Evolutionary conservation across 2,797 vertebrate genomes (phyloP).

Genomic region (Tachyglossus aculeatus): DNA sequence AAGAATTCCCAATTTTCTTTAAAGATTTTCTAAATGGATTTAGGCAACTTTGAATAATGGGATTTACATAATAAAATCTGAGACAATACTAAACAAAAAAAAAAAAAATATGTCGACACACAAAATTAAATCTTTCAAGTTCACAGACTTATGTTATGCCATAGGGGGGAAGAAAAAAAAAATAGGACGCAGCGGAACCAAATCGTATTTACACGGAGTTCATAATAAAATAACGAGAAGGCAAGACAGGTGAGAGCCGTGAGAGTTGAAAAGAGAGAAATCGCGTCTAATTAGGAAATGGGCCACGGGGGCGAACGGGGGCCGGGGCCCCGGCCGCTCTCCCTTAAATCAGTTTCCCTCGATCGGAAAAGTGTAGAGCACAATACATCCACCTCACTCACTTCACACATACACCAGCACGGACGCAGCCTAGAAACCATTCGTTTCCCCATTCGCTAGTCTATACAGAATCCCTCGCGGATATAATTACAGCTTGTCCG

Average conservation of each 20-base stretch:
- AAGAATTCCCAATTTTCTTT: slow-evolving; percentile 99
- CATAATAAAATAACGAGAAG: slow-evolving; percentile 95
- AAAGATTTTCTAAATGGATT: slow-evolving; percentile 99
- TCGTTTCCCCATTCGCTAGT: slow-evolving; percentile 79
- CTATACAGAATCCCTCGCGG: slow-evolving; percentile 78
- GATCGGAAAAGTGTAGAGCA: slow-evolving; percentile 87
- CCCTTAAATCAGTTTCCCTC: slow-evolving; percentile 80
- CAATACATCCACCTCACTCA: slow-evolving; percentile 87
- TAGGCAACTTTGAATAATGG: slow-evolving; percentile 99
- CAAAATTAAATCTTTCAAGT: slow-evolving; percentile 90
- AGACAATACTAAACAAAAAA: slow-evolving; percentile 93
- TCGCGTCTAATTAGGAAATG: slow-evolving; percentile 80
- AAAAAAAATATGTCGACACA: slow-evolving; percentile 85
- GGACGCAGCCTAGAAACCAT: slow-evolving; percentile 76
- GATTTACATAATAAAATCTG: slow-evolving; percentile 98
- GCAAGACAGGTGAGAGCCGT: slow-evolving; percentile 76
- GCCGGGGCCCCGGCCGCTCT: slow-evolving; percentile 82
- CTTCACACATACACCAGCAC: slow-evolving; percentile 86
- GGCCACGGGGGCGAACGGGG: slow-evolving; percentile 92
- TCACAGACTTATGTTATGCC: slow-evolving; percentile 95
- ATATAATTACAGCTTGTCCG: slow-evolving; percentile 74
- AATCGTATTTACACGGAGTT: slow-evolving; percentile 93
- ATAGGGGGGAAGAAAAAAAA: too few species aligned
- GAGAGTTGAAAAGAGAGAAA: slow-evolving; percentile 80
- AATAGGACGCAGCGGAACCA: slow-evolving; percentile 80